Base-by-base conservation (phyloP, 2,797 vertebrate genomes). In the Catostomus latipinnis region DNA sequence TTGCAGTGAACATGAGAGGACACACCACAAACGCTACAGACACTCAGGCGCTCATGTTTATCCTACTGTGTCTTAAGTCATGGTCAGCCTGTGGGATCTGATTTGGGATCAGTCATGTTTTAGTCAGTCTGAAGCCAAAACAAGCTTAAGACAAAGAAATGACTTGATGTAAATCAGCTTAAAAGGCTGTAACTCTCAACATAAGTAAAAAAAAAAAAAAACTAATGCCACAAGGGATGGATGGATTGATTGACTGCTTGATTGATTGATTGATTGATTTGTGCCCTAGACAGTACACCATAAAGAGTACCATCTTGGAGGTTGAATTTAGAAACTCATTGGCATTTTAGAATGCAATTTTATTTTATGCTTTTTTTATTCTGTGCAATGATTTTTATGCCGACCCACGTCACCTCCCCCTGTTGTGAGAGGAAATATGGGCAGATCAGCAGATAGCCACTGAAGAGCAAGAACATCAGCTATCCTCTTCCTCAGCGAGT, bases 1-100 rank as follows among this genome's bases (percentile, higher is more conserved):
- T 78, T 60, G 65, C 49, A 73, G 66, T 52, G 50, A 84, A 60
- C 84, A 86, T 78, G 87, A 89, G 85, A 89, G 85, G 81, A 78
- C 74, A 63, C 81, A 49, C 43, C 56, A 74, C 69, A 72, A 54
- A 77, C 60, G 34, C 70, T 54, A 54, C 57, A 76, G 45, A 82
- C 54, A 57, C 53, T 66, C 65, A 50, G 13, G 6, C 52, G 71
- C 81, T 69, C 57, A 53, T 68, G 62, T 78, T 74, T 74, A 58
- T 63, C 81, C 63, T 50, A 34, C 49, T 73, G 48, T 50, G 68
- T 34, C 22, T 34, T 54, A 72, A 43, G 61, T 60, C 50, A 58
- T 10, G 12, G 63, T 70, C 67, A 63, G 80, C 22, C 34, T 46
- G 46, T 16, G 50, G 34, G 61, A 82, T 77, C 13, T 78, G 54